Conservation (phyloP, 2,113 vertebrate species). For the Podocnemis expansa region DNA sequence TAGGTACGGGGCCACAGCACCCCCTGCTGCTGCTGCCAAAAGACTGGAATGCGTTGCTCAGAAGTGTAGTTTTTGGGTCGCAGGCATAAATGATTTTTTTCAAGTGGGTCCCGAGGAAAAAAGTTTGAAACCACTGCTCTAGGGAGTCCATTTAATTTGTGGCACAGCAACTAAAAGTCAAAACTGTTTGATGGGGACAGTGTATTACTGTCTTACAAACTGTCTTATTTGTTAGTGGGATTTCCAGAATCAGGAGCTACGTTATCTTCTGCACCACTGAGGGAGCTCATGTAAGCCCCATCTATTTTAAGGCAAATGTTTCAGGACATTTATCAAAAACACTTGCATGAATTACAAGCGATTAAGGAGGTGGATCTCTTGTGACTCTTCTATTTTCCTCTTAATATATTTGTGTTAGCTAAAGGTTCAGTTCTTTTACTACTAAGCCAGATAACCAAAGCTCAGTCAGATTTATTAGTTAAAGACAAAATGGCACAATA, state of each 20-base stretch:
- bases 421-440: too few species aligned
- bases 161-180: neutral
- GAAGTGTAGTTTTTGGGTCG: too few species aligned
- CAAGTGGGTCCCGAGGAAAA: too few species aligned
- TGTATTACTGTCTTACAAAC: fast-evolving
- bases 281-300: neutral
- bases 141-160: neutral
- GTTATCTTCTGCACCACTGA: neutral
- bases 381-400: neutral
- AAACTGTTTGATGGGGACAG: neutral
- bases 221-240: neutral
- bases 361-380: neutral
- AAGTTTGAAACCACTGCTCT: too few species aligned
- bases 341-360: slow-evolving; percentile 11
- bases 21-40: too few species aligned
- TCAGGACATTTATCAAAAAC: neutral
- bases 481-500: too few species aligned
- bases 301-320: neutral
- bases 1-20: too few species aligned
- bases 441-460: too few species aligned
- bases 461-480: too few species aligned
- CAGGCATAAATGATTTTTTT: too few species aligned
- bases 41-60: too few species aligned
- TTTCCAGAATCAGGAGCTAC: neutral
- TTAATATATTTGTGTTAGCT: neutral